phyloP scores from a whole-genome alignment of 2,888 invertebrate genomes.

The Eucriotettix oculatus region DNA sequence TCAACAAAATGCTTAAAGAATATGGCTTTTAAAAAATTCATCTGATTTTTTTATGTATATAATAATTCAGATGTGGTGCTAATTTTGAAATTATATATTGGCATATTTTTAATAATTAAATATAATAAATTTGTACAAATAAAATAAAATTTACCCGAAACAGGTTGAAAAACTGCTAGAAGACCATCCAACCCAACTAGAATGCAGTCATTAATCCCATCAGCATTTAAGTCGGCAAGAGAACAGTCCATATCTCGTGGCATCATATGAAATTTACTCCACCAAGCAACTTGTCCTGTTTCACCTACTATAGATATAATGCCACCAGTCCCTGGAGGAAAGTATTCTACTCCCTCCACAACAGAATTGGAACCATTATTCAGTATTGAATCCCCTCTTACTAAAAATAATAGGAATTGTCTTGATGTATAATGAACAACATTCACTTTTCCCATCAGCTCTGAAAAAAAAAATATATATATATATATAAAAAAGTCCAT shows the following conservation, averaged over 20 bases:
- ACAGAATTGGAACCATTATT: constrained; percentile 13
- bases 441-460: constrained; percentile 51
- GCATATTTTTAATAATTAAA: no score
- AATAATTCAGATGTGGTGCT: no score
- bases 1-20: no score
- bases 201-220: constrained; percentile 56
- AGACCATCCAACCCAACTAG: constrained; percentile 54
- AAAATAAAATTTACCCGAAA: constrained; percentile 28
- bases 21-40: no score
- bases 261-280: constrained; percentile 46
- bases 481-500: not conserved
- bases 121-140: no score
- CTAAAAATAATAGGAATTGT: constrained; percentile 55
- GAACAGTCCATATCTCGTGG: constrained; percentile 59
- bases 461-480: constrained; percentile 18
- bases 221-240: constrained; percentile 51
- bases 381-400: constrained; percentile 32
- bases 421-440: constrained; percentile 46
- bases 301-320: constrained; percentile 50
- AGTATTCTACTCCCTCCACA: constrained; percentile 1
- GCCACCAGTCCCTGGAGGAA: constrained; percentile 29
- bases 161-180: constrained; percentile 39
- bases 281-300: constrained; percentile 58
- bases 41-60: no score
- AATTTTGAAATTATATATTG: no score